Percentiles rank a stretch among this genome's conserved stretches.
phyloP scores from a whole-genome alignment of 1,140 invertebrate species.

The Drosophila pseudoobscura region DNA sequence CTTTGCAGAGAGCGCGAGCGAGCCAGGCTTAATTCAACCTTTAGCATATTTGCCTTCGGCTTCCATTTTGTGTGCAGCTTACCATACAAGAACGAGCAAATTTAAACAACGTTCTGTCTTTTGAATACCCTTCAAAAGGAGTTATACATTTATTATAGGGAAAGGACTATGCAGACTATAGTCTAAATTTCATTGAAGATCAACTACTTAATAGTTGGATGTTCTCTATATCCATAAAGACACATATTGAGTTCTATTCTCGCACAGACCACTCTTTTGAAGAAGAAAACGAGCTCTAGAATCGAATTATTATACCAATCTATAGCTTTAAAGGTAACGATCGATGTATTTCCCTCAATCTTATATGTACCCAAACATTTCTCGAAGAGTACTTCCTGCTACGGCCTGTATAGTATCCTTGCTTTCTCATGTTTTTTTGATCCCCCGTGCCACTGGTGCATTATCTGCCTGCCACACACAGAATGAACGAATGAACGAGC shows the following conservation, averaged over 20 bases:
- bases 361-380: too few species aligned
- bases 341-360: too few species aligned
- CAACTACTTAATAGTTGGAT: too few species aligned
- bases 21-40: conserved; percentile 36
- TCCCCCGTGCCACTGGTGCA: neutral
- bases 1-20: neutral
- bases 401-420: neutral
- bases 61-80: conserved; percentile 26
- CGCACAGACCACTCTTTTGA: neutral
- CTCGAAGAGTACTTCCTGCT: neutral
- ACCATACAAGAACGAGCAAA: conserved; percentile 53
- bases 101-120: conserved; percentile 51
- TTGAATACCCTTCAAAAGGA: neutral
- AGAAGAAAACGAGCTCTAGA: too few species aligned
- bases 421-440: neutral
- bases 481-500: conserved; percentile 21
- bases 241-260: neutral
- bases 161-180: neutral
- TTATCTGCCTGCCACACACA: conserved; percentile 42
- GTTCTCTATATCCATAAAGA: too few species aligned
- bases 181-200: too few species aligned
- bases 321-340: too few species aligned
- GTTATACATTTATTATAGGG: neutral
- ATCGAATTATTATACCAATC: too few species aligned
- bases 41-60: conserved; percentile 54